Evolutionary conservation across 2,113 vertebrate genomes (phyloP), one percentile per base, ranked within the genome.

Genomic region (Tyto alba): DNA sequence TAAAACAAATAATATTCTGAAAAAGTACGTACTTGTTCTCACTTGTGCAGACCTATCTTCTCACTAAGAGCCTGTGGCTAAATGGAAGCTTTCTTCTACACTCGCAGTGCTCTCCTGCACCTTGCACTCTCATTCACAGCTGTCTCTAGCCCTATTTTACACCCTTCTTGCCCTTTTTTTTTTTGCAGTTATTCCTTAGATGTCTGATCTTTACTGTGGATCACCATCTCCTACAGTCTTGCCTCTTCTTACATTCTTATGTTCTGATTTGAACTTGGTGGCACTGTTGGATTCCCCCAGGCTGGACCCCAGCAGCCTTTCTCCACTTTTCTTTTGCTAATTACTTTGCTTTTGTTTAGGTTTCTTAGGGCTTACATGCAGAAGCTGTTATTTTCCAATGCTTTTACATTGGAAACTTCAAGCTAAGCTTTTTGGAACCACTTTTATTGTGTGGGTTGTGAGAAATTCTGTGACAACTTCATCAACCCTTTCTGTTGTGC

Each of bases 201-300:
- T 63, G 21, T 36, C 64, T 78, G 32, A 14, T 74, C n/a, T 73
- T 82, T 26, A 40, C 43, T 1, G 1, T 21, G 23, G 43, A 57
- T 59, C 88, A 76, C 67, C 20, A 10, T 53, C 62, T 40, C 30
- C 60, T 41, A 12, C 55, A 73, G 27, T 6, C 14, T n/a, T 56
- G 17, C 23, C 22, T 52, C 30, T n/a, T 52, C n/a, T 40, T 9
- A 21, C 3, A 7, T 59, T 63, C 27, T 17, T 16, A 13, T 1
- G 1, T 40, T 55, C 72, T 81, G 36, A 8, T 23, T 22, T 0
- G 21, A 25, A 41, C n/a, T 72, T 2, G 0, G 19, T 26, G 52
- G 17, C 62, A 26, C 22, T 52, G 16, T 15, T 6, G 3, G 13
- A 22, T 48, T 89, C 47, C 13, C 71, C 43, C 52, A 60, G 23